Evolutionary conservation across 2,113 vertebrate species (phyloP), one percentile per base, ranked within the genome.

Genomic region (Eonycteris spelaea): DNA sequence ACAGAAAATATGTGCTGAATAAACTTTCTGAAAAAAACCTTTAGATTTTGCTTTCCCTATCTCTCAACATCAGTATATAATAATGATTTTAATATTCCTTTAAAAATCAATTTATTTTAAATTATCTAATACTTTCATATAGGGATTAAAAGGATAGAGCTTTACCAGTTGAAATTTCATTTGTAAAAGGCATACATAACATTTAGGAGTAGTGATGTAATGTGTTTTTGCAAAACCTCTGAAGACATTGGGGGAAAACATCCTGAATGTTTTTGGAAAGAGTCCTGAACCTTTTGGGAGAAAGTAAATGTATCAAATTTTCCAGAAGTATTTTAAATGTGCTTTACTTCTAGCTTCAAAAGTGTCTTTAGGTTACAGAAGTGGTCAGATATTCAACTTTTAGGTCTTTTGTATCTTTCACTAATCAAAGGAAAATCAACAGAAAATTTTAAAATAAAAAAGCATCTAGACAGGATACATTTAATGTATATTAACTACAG

Each of bases 391-490:
- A 89, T 55, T 77, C 51, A 93, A 28, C 26, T 35, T 65, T 93
- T 43, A 48, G 24, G 48, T 73, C 53, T 95, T 74, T 40, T 90
- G 21, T 93, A 84, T 71, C 3, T 92, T 86, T 90, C 26, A 43
- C 2, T 43, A 71, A 71, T 75, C 18, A 71, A 93, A 95, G 90
- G 24, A 93, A 67, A 91, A 55, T 93, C 85, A 93, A 96, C 93
- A 97, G 43, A 95, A 92, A 96, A 82, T 92, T 97, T 15, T 96
- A 94, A 90, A 84, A 84, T 86, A 90, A 96, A 84, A 97, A 95
- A 33, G 51, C 51, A 57, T 96, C 38, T 96, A 77, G 91, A 97
- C 22, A 92, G 28, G 59, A 86, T 43, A 86, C 53, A 97, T 90
- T 95, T 95, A 91, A 48, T 86, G 2, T 28, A 80, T 59, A 57